Conservation (phyloP, 2,797 vertebrate genomes). For the Thaleichthys pacificus region DNA sequence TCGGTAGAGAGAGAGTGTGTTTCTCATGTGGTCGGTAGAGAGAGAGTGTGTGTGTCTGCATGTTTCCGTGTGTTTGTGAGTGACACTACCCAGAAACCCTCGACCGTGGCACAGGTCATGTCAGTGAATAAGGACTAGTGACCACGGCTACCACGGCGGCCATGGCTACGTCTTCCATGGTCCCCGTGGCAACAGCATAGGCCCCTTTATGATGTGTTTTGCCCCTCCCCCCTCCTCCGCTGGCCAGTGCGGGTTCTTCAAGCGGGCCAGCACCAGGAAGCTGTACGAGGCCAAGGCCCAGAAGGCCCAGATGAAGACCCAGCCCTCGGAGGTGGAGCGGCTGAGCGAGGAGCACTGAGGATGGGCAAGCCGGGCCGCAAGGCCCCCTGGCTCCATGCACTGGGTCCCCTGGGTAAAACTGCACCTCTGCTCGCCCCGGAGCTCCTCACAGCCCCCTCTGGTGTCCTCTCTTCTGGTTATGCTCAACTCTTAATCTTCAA, state of each 20-base stretch:
- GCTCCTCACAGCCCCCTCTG: not conserved
- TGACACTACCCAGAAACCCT: not conserved
- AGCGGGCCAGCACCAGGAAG: conserved; percentile 85
- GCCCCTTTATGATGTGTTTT: conserved; percentile 26
- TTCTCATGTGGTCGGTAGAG: not conserved
- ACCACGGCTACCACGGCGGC: too few relatives aligned
- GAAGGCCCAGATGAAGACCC: conserved; percentile 86
- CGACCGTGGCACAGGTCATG: not conserved
- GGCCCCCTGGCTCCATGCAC: conserved; percentile 23
- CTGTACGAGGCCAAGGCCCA: conserved; percentile 87
- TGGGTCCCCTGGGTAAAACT: conserved; percentile 32
- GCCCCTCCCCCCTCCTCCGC: conserved; percentile 36
- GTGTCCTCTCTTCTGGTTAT: not conserved
- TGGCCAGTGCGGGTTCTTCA: conserved; percentile 91
- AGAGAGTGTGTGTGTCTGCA: too few relatives aligned
- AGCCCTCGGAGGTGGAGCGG: conserved; percentile 85
- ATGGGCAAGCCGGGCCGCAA: conserved; percentile 32
- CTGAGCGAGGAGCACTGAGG: conserved; percentile 82
- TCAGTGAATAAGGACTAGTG: not conserved
- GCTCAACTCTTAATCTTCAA: not conserved
- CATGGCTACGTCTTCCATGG: not conserved
- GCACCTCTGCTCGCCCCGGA: not conserved
- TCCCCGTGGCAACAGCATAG: not conserved
- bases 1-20: too few relatives aligned
- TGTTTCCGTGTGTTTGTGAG: too few relatives aligned